These are phyloP conservation scores for Machimus atricapillus DNA, from an alignment of 2,888 invertebrate genomes.

Conservation along the genomic window DNA sequence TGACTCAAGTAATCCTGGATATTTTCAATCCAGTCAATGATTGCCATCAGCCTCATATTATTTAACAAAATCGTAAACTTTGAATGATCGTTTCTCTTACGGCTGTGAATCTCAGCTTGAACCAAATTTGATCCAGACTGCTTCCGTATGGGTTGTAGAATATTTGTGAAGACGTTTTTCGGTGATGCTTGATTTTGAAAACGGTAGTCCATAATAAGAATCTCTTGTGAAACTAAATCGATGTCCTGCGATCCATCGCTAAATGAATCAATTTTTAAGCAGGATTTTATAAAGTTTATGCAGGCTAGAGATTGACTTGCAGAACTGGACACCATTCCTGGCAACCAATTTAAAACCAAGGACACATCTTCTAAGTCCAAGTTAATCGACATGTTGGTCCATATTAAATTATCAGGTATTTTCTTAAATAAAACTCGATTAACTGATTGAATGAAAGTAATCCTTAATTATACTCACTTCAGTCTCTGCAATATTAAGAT, in stretches of 20 bases:
- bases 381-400: slow-evolving; percentile 80
- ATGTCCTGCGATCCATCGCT: slow-evolving; percentile 91
- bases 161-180: slow-evolving; percentile 87
- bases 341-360: slow-evolving; percentile 63
- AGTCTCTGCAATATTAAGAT: slow-evolving; percentile 53
- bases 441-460: background rate
- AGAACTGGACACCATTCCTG: slow-evolving; percentile 60
- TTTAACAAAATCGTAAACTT: slow-evolving; percentile 90
- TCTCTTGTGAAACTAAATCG: slow-evolving; percentile 87
- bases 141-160: slow-evolving; percentile 79
- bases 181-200: slow-evolving; percentile 46
- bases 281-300: slow-evolving; percentile 90
- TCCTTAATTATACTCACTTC: slow-evolving; percentile 44
- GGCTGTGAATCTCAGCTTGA: slow-evolving; percentile 78
- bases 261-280: slow-evolving; percentile 82
- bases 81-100: slow-evolving; percentile 71
- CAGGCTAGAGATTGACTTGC: slow-evolving; percentile 71
- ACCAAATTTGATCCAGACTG: slow-evolving; percentile 65
- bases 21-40: slow-evolving; percentile 92
- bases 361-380: slow-evolving; percentile 88
- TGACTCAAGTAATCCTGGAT: slow-evolving; percentile 79
- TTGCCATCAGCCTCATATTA: slow-evolving; percentile 93
- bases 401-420: slow-evolving; percentile 65
- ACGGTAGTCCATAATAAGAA: slow-evolving; percentile 58
- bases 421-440: slow-evolving; percentile 42